phyloP scores from a whole-genome alignment of 2,797 vertebrate species.

The Smutsia gigantea region DNA sequence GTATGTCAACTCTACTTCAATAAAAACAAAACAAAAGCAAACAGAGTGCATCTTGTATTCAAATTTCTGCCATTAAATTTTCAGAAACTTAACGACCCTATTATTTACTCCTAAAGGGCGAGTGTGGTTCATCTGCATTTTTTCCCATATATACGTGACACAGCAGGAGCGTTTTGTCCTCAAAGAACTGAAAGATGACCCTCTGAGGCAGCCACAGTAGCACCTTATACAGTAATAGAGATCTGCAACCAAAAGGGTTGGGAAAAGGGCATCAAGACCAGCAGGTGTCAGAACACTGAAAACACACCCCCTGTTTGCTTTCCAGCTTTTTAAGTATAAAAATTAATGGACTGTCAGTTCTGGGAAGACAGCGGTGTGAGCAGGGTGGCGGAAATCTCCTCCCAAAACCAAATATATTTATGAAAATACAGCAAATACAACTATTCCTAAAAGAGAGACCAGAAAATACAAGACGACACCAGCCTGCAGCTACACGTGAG shows the following conservation, averaged over 20 bases:
- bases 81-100: background rate
- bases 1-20: too few relatives aligned
- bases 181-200: background rate
- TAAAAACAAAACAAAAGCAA: too few relatives aligned
- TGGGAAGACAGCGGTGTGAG: too few relatives aligned
- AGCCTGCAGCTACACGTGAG: too few relatives aligned
- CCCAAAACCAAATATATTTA: too few relatives aligned
- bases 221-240: background rate
- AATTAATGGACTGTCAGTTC: conserved; percentile 80
- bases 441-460: too few relatives aligned
- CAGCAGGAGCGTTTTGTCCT: background rate
- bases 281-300: conserved; percentile 68
- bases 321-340: conserved; percentile 85
- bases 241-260: conserved; percentile 49
- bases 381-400: too few relatives aligned
- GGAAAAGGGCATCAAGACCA: conserved; percentile 66
- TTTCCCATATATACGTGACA: background rate
- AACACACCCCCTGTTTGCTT: conserved; percentile 83
- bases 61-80: background rate
- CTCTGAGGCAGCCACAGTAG: background rate
- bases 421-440: too few relatives aligned
- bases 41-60: background rate
- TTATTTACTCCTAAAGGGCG: background rate
- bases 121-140: background rate
- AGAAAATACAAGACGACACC: too few relatives aligned